These are phyloP conservation scores for Montifringilla adamsi DNA, from an alignment of 2,113 vertebrate genomes.

Conservation along the genomic window DNA sequence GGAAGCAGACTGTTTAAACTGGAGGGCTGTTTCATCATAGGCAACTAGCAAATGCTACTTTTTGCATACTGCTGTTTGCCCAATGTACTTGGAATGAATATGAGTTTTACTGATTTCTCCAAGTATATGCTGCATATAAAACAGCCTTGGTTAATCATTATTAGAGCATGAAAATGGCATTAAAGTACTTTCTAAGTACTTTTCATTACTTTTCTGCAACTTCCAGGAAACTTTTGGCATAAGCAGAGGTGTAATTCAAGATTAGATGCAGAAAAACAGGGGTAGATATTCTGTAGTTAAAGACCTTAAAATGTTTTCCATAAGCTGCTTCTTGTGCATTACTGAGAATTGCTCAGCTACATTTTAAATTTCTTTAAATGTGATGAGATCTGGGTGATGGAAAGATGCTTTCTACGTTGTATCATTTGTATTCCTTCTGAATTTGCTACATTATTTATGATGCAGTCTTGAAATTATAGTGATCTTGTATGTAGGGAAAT, in stretches of 20 bases:
- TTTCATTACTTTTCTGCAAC: not conserved
- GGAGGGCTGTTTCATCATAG: not conserved
- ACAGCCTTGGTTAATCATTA: not conserved
- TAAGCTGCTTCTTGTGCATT: not conserved
- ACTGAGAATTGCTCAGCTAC: not conserved
- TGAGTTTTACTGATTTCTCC: not conserved
- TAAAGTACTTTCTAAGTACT: not conserved
- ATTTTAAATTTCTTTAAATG: not conserved
- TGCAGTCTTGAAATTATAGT: not conserved
- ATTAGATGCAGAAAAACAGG: not conserved
- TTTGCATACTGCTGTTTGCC: not conserved
- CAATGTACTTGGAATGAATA: not conserved
- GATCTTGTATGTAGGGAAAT: not conserved
- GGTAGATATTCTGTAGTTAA: not conserved
- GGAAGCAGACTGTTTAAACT: not conserved
- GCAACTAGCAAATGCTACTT: not conserved
- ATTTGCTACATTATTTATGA: not conserved
- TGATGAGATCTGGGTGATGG: not conserved
- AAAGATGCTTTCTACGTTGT: not conserved
- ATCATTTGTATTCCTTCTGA: not conserved
- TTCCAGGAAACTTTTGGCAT: not conserved
- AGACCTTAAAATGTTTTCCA: not conserved
- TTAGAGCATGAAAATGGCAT: not conserved
- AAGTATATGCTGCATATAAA: not conserved
- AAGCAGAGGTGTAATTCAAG: not conserved